Percentiles rank a stretch among this genome's conserved stretches.
Evolutionary conservation across 2,888 invertebrate species (phyloP).

Genomic region (Adelphocoris suturalis): DNA sequence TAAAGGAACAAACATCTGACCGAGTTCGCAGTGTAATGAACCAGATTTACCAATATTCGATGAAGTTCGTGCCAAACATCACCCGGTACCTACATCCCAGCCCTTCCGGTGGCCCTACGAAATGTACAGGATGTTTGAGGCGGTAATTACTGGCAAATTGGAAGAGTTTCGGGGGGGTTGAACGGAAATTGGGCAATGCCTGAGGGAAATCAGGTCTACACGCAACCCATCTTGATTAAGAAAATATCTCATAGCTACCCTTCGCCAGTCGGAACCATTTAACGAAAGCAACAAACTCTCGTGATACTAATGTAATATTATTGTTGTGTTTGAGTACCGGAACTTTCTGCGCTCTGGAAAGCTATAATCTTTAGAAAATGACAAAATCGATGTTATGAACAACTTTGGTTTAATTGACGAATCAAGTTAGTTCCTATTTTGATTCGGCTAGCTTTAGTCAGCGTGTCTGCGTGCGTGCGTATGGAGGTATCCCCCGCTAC

Average conservation of each 20-base stretch:
- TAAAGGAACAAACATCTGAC: neutral
- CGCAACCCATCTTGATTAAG: constrained; percentile 40
- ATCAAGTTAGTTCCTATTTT: no score
- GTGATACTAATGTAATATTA: no score
- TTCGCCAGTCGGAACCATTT: neutral
- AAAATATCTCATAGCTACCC: neutral
- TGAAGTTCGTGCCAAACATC: neutral
- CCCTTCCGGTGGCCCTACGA: neutral
- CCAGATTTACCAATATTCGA: neutral
- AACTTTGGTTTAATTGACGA: no score
- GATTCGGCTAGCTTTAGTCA: no score
- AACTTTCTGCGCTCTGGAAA: neutral
- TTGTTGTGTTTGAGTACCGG: neutral
- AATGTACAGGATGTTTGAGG: neutral
- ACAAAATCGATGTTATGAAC: no score
- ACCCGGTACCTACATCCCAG: neutral
- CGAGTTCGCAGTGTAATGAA: neutral
- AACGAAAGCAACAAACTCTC: neutral
- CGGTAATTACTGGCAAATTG: constrained; percentile 18
- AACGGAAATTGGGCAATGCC: constrained; percentile 50
- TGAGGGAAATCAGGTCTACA: constrained; percentile 44
- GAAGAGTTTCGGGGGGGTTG: constrained; percentile 22
- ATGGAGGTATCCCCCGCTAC: no score
- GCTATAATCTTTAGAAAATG: no score
- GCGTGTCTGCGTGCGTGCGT: no score